phyloP scores from a whole-genome alignment of 2,797 vertebrate species.

The Phrynocephalus guinanensis region DNA sequence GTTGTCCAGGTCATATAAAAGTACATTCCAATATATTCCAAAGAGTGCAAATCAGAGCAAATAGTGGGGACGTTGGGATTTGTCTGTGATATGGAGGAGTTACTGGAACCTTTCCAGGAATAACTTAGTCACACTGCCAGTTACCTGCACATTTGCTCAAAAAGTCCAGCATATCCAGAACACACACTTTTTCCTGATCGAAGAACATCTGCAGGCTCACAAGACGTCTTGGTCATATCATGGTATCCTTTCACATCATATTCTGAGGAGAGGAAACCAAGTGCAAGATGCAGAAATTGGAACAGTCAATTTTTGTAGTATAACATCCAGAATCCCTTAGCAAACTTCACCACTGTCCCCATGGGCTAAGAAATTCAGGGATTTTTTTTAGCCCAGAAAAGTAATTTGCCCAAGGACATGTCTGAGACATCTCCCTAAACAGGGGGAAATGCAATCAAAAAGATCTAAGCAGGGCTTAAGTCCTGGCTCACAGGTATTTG shows the following conservation, averaged over 20 bases:
- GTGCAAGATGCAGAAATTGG: background rate
- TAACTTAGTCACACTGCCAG: background rate
- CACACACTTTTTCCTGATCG: slow-evolving; percentile 19
- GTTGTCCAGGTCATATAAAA: background rate
- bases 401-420: no score
- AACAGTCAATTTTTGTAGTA: no score
- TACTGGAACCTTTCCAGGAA: background rate
- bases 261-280: background rate
- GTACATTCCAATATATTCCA: background rate
- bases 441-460: background rate
- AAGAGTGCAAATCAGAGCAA: no score
- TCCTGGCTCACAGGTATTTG: no score
- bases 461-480: background rate
- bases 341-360: no score
- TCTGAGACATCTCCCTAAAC: no score
- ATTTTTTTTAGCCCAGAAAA: no score
- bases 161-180: slow-evolving; percentile 7
- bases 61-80: no score
- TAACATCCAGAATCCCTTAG: no score
- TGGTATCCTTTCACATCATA: slow-evolving; percentile 29
- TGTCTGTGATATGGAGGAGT: background rate
- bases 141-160: slow-evolving; percentile 40
- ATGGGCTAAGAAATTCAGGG: no score
- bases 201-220: background rate
- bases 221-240: background rate